Evolutionary conservation across 2,888 invertebrate species (phyloP).

Genomic region (Glaucopsyche alexis): DNA sequence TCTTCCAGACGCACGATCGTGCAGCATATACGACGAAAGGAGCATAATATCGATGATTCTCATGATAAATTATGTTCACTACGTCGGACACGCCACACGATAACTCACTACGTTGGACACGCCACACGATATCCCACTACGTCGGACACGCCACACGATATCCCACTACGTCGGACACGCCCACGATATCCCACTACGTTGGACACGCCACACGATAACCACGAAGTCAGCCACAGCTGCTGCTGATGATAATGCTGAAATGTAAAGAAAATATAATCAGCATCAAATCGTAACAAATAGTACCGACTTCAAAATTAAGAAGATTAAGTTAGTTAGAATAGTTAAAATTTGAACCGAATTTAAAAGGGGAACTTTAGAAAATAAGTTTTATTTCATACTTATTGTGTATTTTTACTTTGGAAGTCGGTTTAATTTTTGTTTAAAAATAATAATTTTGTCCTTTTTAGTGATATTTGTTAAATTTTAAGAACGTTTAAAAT

Average conservation of each 20-base stretch:
- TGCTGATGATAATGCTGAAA: not conserved
- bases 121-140: conserved; percentile 75
- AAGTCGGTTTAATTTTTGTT: too few relatives aligned
- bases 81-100: conserved; percentile 71
- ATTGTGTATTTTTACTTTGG: too few relatives aligned
- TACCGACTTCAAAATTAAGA: too few relatives aligned
- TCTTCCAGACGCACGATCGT: conserved; percentile 49
- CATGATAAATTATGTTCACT: conserved; percentile 76
- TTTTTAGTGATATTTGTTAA: too few relatives aligned
- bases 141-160: conserved; percentile 71
- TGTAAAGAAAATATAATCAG: not conserved
- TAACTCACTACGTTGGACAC: conserved; percentile 68
- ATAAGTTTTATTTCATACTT: too few relatives aligned
- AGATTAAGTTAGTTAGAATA: too few relatives aligned
- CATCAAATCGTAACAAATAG: not conserved
- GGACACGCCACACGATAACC: conserved; percentile 60
- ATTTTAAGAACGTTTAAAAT: too few relatives aligned
- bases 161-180: conserved; percentile 73
- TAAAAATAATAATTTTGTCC: too few relatives aligned
- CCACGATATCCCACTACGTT: conserved; percentile 77
- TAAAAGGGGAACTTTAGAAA: too few relatives aligned
- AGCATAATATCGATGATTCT: conserved; percentile 74
- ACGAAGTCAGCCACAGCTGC: not conserved
- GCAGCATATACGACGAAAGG: conserved; percentile 76
- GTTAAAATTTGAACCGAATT: too few relatives aligned